Conservation (phyloP, 2,888 invertebrate genomes). For the Nemurella pictetii region DNA sequence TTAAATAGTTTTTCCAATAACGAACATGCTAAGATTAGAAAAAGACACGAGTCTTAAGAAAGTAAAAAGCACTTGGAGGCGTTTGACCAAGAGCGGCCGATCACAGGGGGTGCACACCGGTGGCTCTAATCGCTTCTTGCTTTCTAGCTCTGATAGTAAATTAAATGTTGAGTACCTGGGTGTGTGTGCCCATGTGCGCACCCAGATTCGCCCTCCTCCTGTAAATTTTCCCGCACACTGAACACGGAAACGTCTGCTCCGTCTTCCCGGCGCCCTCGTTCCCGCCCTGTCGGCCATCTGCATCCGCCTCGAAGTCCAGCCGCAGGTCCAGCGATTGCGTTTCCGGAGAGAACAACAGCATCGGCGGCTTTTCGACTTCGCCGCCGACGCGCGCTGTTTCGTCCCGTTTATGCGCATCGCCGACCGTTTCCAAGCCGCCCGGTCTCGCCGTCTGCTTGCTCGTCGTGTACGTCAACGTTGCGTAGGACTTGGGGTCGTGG, state of each 20-base stretch:
- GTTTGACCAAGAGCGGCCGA: too few relatives aligned
- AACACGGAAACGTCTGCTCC: conserved; percentile 47
- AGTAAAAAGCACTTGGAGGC: too few relatives aligned
- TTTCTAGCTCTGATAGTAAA: background rate
- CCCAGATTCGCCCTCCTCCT: conserved; percentile 49
- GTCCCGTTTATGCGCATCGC: conserved; percentile 39
- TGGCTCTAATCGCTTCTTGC: too few relatives aligned
- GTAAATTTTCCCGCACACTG: conserved; percentile 50
- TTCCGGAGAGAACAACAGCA: background rate
- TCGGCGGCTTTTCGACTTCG: background rate
- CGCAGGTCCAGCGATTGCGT: background rate
- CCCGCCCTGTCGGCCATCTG: background rate
- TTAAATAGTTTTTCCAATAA: too few relatives aligned
- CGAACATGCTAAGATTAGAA: too few relatives aligned
- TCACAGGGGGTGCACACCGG: too few relatives aligned
- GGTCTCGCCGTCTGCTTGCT: too few relatives aligned
- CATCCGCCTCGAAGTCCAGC: background rate
- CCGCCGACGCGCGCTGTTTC: too few relatives aligned
- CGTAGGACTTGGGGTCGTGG: too few relatives aligned
- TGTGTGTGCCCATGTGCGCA: conserved; percentile 50
- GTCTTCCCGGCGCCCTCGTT: background rate
- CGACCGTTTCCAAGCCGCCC: conserved; percentile 22
- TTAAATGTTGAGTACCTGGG: conserved; percentile 40
- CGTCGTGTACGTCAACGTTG: too few relatives aligned
- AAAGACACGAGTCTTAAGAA: too few relatives aligned